Evolutionary conservation across 1,140 invertebrate genomes (phyloP).

Genomic region (Lepidostoma basale): DNA sequence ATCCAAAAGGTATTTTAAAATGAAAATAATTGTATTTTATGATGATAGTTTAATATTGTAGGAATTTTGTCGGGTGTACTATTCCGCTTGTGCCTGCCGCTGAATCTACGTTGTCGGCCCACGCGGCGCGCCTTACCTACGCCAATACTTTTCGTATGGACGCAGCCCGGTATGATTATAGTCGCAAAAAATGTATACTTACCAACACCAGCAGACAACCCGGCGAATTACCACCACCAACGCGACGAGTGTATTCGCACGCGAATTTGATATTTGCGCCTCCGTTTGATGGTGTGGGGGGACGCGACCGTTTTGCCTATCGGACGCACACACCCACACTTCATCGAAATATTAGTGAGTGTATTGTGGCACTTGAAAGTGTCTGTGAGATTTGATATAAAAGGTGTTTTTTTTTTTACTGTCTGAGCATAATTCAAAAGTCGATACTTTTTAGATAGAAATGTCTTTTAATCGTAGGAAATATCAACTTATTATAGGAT

Average conservation of each 20-base stretch:
- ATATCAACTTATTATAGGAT: too few species aligned
- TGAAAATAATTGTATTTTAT: too few species aligned
- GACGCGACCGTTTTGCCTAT: neutral
- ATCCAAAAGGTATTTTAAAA: too few species aligned
- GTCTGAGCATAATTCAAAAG: neutral
- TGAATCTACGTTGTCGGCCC: neutral
- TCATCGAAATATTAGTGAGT: neutral
- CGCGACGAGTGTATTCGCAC: neutral
- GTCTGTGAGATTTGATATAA: too few species aligned
- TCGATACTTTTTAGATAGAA: neutral
- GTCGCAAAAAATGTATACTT: slow-evolving; percentile 10
- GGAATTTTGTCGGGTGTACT: too few species aligned
- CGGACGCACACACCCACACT: neutral
- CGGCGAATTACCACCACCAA: neutral
- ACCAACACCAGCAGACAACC: neutral
- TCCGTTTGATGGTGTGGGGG: neutral
- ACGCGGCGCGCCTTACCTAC: slow-evolving; percentile 38
- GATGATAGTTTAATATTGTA: too few species aligned
- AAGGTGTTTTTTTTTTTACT: neutral
- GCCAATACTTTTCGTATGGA: slow-evolving; percentile 41
- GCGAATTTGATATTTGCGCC: neutral
- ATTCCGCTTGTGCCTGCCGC: too few species aligned
- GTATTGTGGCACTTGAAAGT: too few species aligned
- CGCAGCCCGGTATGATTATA: slow-evolving; percentile 13
- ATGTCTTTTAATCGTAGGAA: neutral